Conservation (phyloP, 1,140 invertebrate species). For the Teleopsis dalmanni region DNA sequence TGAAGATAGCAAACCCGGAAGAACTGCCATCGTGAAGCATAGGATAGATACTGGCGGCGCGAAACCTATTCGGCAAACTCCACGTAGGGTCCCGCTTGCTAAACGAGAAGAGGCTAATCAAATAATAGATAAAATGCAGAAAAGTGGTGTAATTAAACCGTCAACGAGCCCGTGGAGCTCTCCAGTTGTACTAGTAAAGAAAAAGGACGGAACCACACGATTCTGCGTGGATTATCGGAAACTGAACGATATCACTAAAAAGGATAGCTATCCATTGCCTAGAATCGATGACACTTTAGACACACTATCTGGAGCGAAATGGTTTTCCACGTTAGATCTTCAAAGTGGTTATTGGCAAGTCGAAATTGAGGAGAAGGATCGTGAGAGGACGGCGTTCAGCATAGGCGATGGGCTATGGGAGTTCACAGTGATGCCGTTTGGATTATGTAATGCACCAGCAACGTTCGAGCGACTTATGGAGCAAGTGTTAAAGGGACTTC, state of each 20-base stretch:
- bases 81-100: slow-evolving; percentile 13
- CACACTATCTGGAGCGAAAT: slow-evolving; percentile 18
- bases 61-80: slow-evolving; percentile 11
- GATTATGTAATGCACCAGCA: slow-evolving; percentile 31
- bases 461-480: slow-evolving; percentile 42
- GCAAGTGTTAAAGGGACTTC: slow-evolving; percentile 4
- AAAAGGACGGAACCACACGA: neutral
- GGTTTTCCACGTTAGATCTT: slow-evolving; percentile 41
- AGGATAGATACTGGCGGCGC: slow-evolving; percentile 13
- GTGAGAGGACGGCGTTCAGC: slow-evolving; percentile 2
- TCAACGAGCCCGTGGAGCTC: neutral
- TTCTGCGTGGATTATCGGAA: neutral
- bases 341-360: slow-evolving; percentile 28
- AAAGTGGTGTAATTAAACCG: slow-evolving; percentile 14
- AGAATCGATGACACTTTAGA: slow-evolving; percentile 45
- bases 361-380: slow-evolving; percentile 13
- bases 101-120: slow-evolving; percentile 12
- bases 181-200: neutral
- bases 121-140: slow-evolving; percentile 12
- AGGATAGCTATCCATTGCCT: neutral
- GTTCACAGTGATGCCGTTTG: slow-evolving; percentile 7
- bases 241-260: neutral
- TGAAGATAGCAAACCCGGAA: too few relatives aligned
- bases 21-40: too few relatives aligned
- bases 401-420: neutral